phyloP scores from a whole-genome alignment of 1,140 invertebrate species.

The Cotesia glomerata region DNA sequence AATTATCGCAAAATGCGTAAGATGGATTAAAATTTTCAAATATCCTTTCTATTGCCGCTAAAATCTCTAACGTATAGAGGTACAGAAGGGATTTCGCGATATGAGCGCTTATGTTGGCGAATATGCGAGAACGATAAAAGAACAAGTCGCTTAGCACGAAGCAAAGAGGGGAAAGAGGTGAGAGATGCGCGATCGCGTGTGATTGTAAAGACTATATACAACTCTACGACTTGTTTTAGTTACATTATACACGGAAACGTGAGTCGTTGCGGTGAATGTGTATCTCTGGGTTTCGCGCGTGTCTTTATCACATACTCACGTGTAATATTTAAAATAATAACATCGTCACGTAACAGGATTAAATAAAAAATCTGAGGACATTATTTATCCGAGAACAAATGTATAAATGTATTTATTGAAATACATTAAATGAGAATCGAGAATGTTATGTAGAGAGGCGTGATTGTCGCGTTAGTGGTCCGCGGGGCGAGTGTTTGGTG shows the following conservation, averaged over 20 bases:
- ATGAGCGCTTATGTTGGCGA: too few species aligned
- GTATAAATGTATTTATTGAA: too few species aligned
- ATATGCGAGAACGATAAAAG: too few species aligned
- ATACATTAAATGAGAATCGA: background rate
- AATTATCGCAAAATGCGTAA: too few species aligned
- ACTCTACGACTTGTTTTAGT: background rate
- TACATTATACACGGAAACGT: background rate
- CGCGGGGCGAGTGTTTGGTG: conserved; percentile 32
- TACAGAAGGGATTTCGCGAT: too few species aligned
- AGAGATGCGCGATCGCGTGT: conserved; percentile 23
- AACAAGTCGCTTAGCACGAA: too few species aligned
- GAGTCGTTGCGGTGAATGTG: background rate
- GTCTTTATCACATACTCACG: background rate
- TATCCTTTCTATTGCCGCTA: too few species aligned
- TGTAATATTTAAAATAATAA: too few species aligned
- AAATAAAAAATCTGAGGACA: background rate
- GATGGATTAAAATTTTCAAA: too few species aligned
- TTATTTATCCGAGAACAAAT: background rate
- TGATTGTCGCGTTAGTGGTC: background rate
- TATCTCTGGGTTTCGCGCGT: background rate
- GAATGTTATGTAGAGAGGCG: conserved; percentile 5
- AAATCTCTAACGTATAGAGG: too few species aligned
- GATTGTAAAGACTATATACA: background rate
- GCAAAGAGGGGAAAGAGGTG: background rate
- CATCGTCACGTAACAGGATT: too few species aligned